These are phyloP conservation scores for Formica exsecta DNA, from an alignment of 1,140 invertebrate species.

Conservation along the genomic window DNA sequence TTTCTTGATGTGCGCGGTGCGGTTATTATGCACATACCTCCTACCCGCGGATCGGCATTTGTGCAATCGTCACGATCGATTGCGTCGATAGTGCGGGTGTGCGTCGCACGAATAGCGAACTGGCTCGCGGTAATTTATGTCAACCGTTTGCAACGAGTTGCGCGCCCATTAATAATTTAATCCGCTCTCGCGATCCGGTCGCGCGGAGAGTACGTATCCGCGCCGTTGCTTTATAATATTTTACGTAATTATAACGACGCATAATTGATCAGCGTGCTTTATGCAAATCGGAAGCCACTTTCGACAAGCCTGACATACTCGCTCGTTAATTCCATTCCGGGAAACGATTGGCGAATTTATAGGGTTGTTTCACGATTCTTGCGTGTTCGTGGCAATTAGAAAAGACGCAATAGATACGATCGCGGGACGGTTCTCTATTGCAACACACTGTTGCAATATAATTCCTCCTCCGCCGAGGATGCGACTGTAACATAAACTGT, in stretches of 20 bases:
- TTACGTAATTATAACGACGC: slow-evolving; percentile 8
- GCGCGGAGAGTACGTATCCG: not conserved
- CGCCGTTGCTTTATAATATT: not conserved
- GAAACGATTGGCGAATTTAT: slow-evolving; percentile 4
- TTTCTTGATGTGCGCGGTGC: not conserved
- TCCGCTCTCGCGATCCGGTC: slow-evolving; percentile 11
- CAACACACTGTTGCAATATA: slow-evolving; percentile 40
- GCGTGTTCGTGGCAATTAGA: slow-evolving; percentile 61
- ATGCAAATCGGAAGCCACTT: not conserved
- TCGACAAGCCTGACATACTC: not conserved
- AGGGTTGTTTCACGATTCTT: slow-evolving; percentile 18
- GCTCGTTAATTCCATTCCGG: not conserved
- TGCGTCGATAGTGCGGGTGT: slow-evolving; percentile 48
- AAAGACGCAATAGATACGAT: slow-evolving; percentile 56
- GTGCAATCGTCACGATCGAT: slow-evolving; percentile 55
- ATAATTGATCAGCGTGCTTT: not conserved
- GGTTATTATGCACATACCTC: not conserved
- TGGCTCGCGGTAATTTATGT: slow-evolving; percentile 49
- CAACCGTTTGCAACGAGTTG: slow-evolving; percentile 35
- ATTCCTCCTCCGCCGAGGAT: slow-evolving; percentile 27
- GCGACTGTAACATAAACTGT: slow-evolving; percentile 42
- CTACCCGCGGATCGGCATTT: slow-evolving; percentile 26
- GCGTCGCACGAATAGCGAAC: slow-evolving; percentile 47
- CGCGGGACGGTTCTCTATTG: not conserved
- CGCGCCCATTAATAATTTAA: slow-evolving; percentile 49